Evolutionary conservation across 2,888 invertebrate genomes (phyloP).

Genomic region (Kuschelorhynchus macadamiae): DNA sequence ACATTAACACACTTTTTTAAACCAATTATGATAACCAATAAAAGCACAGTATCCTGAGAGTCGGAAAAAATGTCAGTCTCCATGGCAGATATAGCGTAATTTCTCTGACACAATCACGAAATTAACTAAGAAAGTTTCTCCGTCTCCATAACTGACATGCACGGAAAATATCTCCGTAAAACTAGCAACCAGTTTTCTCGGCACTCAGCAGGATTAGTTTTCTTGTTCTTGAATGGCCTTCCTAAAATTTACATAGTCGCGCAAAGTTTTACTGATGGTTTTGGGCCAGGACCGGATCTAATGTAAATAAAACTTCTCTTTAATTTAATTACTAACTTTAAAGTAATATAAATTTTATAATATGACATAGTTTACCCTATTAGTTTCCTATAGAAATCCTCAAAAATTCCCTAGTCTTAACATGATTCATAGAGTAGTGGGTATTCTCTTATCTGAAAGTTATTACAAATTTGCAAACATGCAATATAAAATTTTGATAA

Average conservation of each 20-base stretch:
- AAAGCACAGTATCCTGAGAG: no score
- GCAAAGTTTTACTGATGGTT: conserved; percentile 19
- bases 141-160: conserved; percentile 26
- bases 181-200: conserved; percentile 33
- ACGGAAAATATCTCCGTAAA: conserved; percentile 41
- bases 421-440: no score
- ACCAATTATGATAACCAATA: no score
- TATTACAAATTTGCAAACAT: no score
- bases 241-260: conserved; percentile 43
- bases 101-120: conserved; percentile 24
- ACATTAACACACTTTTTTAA: no score
- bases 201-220: conserved; percentile 49
- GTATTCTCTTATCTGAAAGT: no score
- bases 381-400: no score
- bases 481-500: no score
- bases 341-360: no score
- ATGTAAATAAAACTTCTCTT: neutral
- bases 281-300: conserved; percentile 10
- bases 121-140: conserved; percentile 41
- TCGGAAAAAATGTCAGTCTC: neutral
- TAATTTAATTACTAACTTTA: no score
- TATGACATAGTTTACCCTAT: no score
- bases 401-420: no score
- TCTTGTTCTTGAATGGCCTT: conserved; percentile 38
- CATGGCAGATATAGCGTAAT: conserved; percentile 3